Percentiles rank a stretch among this genome's conserved stretches.
Evolutionary conservation across 2,113 vertebrate genomes (phyloP).

Genomic region (Grantiella picta): DNA sequence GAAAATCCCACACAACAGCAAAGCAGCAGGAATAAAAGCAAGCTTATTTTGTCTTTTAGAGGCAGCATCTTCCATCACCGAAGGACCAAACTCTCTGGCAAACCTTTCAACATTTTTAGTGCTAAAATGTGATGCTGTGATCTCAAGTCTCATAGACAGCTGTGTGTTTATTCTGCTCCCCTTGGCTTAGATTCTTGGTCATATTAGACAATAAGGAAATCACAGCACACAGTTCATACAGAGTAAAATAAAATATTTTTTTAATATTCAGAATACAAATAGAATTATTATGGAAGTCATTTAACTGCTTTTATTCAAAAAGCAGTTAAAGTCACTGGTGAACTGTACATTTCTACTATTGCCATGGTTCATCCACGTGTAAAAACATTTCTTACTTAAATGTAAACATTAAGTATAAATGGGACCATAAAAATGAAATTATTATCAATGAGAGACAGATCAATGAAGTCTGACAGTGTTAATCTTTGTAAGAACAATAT

Average conservation of each 20-base stretch:
- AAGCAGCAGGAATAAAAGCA: not conserved
- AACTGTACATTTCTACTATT: not conserved
- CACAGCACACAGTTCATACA: not conserved
- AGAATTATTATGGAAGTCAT: not conserved
- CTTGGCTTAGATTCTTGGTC: not conserved
- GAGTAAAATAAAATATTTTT: not conserved
- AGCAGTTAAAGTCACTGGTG: not conserved
- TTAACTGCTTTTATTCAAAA: not conserved
- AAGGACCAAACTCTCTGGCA: not conserved
- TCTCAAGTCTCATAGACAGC: not conserved
- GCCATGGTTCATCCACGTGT: fast-evolving
- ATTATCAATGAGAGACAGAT: not conserved
- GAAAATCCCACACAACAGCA: fast-evolving
- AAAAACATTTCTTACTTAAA: not conserved
- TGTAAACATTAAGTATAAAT: not conserved
- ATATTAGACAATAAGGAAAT: not conserved
- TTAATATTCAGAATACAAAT: not conserved
- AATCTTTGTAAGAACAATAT: not conserved
- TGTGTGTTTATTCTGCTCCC: not conserved
- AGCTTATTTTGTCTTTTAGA: not conserved
- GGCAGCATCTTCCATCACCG: not conserved
- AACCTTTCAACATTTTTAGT: not conserved
- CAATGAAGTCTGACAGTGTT: not conserved
- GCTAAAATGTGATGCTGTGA: not conserved
- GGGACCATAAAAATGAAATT: not conserved